These are phyloP conservation scores for Agonopterix alstromeriana DNA, from an alignment of 2,888 invertebrate genomes.

Conservation along the genomic window DNA sequence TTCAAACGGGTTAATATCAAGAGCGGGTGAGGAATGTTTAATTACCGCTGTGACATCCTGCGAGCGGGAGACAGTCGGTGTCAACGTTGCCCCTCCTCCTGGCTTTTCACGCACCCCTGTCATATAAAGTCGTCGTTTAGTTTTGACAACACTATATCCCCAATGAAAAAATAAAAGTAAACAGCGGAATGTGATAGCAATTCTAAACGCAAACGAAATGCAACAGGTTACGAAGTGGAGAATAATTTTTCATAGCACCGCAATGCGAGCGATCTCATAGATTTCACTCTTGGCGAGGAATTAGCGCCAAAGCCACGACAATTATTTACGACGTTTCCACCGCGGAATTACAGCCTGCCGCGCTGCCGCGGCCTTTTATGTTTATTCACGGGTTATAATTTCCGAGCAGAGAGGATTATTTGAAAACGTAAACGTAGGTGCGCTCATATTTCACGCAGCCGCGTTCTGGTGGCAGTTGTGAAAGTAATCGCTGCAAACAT, in stretches of 20 bases:
- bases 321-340: constrained; percentile 61
- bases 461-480: constrained; percentile 47
- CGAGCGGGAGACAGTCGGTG: constrained; percentile 28
- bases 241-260: constrained; percentile 34
- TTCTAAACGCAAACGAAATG: constrained; percentile 14
- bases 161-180: not conserved
- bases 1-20: constrained; percentile 62
- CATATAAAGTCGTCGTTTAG: constrained; percentile 2
- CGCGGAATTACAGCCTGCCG: constrained; percentile 47
- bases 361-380: constrained; percentile 49
- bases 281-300: constrained; percentile 51
- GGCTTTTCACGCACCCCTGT: constrained; percentile 14
- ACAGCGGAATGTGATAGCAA: not conserved
- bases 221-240: constrained; percentile 32
- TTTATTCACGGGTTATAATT: constrained; percentile 67
- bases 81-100: constrained; percentile 18
- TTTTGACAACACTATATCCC: not conserved
- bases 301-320: constrained; percentile 56
- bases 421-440: constrained; percentile 60
- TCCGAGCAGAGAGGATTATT: constrained; percentile 53
- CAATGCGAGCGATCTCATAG: constrained; percentile 41
- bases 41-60: constrained; percentile 58
- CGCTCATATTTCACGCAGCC: constrained; percentile 54
- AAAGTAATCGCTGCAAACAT: constrained; percentile 61
- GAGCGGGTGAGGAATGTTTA: constrained; percentile 58